Evolutionary conservation across 2,797 vertebrate genomes (phyloP), one percentile per base, ranked within the genome.

Genomic region (Anableps anableps): DNA sequence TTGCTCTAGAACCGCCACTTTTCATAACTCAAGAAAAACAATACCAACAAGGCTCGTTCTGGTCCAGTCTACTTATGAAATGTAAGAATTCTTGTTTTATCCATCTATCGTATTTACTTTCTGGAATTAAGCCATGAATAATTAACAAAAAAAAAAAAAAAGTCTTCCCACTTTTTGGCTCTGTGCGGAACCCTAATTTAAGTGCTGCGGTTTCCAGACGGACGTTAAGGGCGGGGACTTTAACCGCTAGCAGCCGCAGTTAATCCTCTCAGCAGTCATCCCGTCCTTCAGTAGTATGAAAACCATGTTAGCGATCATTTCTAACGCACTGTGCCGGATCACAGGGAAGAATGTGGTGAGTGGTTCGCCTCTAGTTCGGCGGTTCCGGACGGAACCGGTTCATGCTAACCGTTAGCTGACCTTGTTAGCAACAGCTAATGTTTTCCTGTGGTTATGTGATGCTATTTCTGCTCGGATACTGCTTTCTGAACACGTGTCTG

Each of bases 291-390:
- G 31, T 88, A 95, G 80, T 72, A 94, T 94, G 91, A 76, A 92
- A 80, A 94, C 85, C 23, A 94, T 96, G 94, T 81, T 94, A 43
- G 80, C 88, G 13, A 77, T 94, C 0, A 90, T 95, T 41, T 95
- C 95, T 38, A 93, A 91, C 85, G 92, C 91, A 1, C 85, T 96
- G 2, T 90, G 89, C 23, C 86, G 92, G 88, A 91, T 94, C 53
- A 87, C 92, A 1, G 94, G 91, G 77, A 84, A 85, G 55, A 94
- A 88, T 83, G 95, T 87, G 95, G 94, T 94, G 90, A 92, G 92
- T 95, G 10, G 0, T 55, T 29, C 17, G 10, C 55, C 72, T 4
- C 21, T 1, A 0, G 29, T 4, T 43, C 11, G 0, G 26, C 48
- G 51, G 74, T 78, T 74, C 13, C 0, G 3, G 1, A 21, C 34